A percentile compares a stretch with the other conserved stretches of the same genome.
Evolutionary conservation across 2,113 vertebrate genomes (phyloP).

Genomic region (Oxyura jamaicensis): DNA sequence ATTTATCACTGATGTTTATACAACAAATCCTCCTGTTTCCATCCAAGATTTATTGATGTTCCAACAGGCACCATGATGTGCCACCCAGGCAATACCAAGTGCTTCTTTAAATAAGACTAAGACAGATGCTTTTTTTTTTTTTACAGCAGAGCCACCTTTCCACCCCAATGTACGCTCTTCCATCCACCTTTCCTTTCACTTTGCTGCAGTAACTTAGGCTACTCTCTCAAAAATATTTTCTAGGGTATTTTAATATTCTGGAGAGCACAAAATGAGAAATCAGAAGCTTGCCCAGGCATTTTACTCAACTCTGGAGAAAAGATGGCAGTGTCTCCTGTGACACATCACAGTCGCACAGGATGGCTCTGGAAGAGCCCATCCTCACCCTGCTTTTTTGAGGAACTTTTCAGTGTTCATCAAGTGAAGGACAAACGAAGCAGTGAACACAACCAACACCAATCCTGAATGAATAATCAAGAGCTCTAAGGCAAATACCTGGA

Average conservation of each 20-base stretch:
- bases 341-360: fast-evolving
- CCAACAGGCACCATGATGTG: no score
- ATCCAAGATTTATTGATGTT: not conserved
- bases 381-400: not conserved
- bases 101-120: not conserved
- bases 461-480: fast-evolving
- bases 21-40: not conserved
- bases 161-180: not conserved
- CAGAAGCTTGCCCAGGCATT: not conserved
- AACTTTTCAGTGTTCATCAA: fast-evolving
- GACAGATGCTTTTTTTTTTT: not conserved
- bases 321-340: not conserved
- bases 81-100: not conserved
- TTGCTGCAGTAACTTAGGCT: not conserved
- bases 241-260: not conserved
- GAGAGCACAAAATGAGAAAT: not conserved
- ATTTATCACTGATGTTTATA: fast-evolving
- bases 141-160: not conserved
- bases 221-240: not conserved
- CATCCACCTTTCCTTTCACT: not conserved
- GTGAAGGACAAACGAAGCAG: fast-evolving
- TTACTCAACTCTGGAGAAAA: not conserved
- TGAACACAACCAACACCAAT: fast-evolving
- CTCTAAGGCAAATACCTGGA: conserved; percentile 82
- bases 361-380: not conserved